Conservation (phyloP, 2,113 vertebrate species). For the Xyrauchen texanus region DNA sequence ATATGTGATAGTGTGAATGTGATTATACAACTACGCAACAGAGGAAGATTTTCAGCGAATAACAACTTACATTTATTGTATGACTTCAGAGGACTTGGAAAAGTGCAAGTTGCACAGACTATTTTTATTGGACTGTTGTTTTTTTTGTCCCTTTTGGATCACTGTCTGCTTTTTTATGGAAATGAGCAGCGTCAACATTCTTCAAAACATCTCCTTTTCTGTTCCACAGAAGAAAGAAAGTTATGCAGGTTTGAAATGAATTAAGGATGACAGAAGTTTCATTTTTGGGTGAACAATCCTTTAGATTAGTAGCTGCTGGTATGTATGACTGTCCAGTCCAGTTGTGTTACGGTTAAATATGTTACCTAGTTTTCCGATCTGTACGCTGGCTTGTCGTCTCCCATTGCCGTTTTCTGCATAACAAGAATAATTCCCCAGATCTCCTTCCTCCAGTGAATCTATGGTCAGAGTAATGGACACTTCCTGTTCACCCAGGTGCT, state of each 20-base stretch:
- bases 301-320: slow-evolving; percentile 12
- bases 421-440: slow-evolving; percentile 97
- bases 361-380: slow-evolving; percentile 90
- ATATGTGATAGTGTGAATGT: too few relatives aligned
- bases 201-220: too few relatives aligned
- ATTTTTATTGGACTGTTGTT: too few relatives aligned
- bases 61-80: too few relatives aligned
- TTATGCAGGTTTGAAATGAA: too few relatives aligned
- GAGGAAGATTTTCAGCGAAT: too few relatives aligned
- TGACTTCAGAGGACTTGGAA: too few relatives aligned
- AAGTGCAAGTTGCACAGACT: too few relatives aligned
- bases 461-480: slow-evolving; percentile 95
- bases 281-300: neutral
- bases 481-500: slow-evolving; percentile 96
- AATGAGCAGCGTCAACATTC: neutral
- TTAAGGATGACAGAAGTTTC: neutral
- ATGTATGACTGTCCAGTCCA: neutral
- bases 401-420: slow-evolving; percentile 96
- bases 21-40: too few relatives aligned
- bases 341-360: neutral
- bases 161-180: neutral
- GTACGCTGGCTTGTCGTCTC: slow-evolving; percentile 88
- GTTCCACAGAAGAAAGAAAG: too few relatives aligned
- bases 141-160: neutral
- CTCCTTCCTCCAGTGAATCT: slow-evolving; percentile 89